These are phyloP conservation scores for Gymnocypris eckloni DNA, from an alignment of 2,797 vertebrate species.

Conservation along the genomic window DNA sequence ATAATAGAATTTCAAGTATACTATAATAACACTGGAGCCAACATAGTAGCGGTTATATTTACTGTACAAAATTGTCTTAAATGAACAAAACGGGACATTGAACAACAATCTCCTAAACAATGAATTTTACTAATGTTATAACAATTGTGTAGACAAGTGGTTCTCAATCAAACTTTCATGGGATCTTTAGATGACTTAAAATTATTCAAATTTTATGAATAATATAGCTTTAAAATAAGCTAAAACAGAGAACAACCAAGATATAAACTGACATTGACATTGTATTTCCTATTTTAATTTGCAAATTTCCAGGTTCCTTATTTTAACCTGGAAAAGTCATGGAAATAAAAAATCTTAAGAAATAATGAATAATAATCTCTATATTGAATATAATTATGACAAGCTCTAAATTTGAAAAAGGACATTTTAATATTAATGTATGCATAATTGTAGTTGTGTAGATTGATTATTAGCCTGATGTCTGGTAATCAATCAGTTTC, in stretches of 20 bases:
- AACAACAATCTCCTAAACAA: background rate
- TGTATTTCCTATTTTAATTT: background rate
- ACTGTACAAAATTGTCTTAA: background rate
- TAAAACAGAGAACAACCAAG: background rate
- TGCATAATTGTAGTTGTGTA: background rate
- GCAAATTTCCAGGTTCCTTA: background rate
- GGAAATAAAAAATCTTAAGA: too few relatives aligned
- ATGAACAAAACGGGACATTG: background rate
- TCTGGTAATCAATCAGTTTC: background rate
- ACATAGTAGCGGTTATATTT: background rate
- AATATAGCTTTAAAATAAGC: background rate
- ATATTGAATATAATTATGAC: background rate
- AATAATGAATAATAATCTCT: too few relatives aligned
- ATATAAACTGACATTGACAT: too few relatives aligned
- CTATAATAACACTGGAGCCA: background rate
- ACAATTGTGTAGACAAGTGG: background rate
- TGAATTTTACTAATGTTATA: background rate
- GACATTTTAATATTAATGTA: background rate
- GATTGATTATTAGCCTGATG: background rate
- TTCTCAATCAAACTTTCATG: background rate
- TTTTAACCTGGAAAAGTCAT: background rate
- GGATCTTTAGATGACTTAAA: background rate
- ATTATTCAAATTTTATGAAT: background rate
- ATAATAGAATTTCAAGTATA: background rate
- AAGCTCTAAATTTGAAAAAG: background rate